These are phyloP conservation scores for Phytoseiulus persimilis DNA, from an alignment of 2,888 invertebrate genomes.

Conservation along the genomic window DNA sequence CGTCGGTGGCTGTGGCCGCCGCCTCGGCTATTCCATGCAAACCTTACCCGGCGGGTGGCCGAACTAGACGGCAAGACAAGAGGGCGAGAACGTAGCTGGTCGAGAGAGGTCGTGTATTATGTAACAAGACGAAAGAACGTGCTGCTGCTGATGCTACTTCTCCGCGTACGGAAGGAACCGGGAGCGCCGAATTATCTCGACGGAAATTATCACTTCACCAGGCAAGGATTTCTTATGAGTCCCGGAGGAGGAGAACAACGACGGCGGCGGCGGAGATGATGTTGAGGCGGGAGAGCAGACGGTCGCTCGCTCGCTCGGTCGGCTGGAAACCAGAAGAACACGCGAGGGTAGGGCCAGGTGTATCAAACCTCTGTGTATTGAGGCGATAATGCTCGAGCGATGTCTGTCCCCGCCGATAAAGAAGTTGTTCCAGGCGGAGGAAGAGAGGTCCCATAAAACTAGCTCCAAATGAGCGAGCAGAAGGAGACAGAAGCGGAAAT, in stretches of 20 bases:
- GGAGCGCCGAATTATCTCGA: conserved; percentile 10
- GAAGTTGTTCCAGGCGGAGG: background rate
- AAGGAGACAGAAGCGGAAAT: background rate
- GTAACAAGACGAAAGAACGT: background rate
- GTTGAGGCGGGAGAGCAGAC: background rate
- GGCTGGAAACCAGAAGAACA: background rate
- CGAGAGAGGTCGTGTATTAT: background rate
- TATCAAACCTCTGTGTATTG: conserved; percentile 5
- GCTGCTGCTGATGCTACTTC: background rate
- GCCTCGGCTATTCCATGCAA: background rate
- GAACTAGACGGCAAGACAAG: background rate
- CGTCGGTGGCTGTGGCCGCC: background rate
- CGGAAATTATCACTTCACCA: conserved; percentile 33
- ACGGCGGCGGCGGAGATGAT: background rate
- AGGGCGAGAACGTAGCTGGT: background rate
- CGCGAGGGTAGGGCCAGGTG: background rate
- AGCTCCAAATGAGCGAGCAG: background rate
- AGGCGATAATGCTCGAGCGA: background rate
- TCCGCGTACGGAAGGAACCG: background rate
- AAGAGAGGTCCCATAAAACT: background rate
- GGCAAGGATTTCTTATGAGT: conserved; percentile 38
- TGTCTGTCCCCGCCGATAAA: background rate
- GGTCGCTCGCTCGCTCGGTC: background rate
- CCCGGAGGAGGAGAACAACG: background rate
- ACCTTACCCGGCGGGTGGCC: background rate